Conservation (phyloP, 2,113 vertebrate species). For the Myocastor coypus region DNA sequence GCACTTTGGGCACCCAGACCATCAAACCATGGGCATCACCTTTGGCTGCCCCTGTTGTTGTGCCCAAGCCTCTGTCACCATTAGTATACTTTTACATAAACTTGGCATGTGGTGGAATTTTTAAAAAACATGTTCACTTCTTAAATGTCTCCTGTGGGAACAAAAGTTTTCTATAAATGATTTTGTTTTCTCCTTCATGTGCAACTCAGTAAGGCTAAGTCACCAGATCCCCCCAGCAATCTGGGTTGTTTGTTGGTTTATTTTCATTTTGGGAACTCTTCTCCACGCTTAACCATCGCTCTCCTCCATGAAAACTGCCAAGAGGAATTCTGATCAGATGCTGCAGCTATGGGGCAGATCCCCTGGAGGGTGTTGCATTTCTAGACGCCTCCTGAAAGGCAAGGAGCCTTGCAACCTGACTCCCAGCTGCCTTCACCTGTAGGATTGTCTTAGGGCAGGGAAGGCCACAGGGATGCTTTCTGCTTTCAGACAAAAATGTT, state of each 20-base stretch:
- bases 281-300: not conserved
- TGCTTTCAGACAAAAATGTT: not conserved
- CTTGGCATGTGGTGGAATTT: conserved; percentile 58
- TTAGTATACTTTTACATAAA: conserved; percentile 65
- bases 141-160: conserved; percentile 55
- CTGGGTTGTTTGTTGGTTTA: conserved; percentile 43
- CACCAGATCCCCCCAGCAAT: not conserved
- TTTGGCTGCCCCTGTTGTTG: conserved; percentile 24
- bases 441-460: not conserved
- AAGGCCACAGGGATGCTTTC: not conserved
- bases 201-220: not conserved
- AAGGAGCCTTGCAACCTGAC: conserved; percentile 50
- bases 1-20: not conserved
- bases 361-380: conserved; percentile 46
- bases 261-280: conserved; percentile 69
- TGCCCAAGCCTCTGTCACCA: conserved; percentile 34
- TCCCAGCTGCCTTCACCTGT: conserved; percentile 38
- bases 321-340: conserved; percentile 50
- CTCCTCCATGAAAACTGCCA: conserved; percentile 49
- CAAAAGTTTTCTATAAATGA: conserved; percentile 8
- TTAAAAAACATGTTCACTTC: conserved; percentile 2
- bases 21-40: not conserved
- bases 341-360: not conserved
- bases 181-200: not conserved
- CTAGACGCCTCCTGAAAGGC: conserved; percentile 64